Evolutionary conservation across 2,113 vertebrate genomes (phyloP), one percentile per base, ranked within the genome.

Genomic region (Falcunculus frontatus): DNA sequence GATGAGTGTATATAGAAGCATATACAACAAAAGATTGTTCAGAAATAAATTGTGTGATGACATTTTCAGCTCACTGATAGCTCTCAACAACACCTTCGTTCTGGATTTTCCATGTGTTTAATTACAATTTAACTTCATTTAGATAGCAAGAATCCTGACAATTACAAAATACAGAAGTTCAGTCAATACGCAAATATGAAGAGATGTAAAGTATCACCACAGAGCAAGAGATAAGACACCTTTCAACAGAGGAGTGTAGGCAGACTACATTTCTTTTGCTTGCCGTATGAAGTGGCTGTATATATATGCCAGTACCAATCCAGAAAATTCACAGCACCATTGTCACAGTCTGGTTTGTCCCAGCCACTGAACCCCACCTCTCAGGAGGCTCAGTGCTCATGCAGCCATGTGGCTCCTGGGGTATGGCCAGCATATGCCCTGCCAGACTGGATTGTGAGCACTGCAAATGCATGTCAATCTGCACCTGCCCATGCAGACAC

Each of bases 11-110:
- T 22, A 16, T 12, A 3, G n/a, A 57, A 52, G 7, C 30, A n/a
- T 9, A 15, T 12, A 42, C 18, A 83, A 93, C 29, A 37, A 62
- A 68, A 22, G 2, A 41, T 75, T 87, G 2, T 20, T 94, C 30
- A 63, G 35, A 72, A 50, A 82, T 33, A n/a, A 67, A 47, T 33
- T 55, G 6, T n/a, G 4, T 33, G 12, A 73, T 53, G 13, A 35
- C 9, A 19, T 65, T 32, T 78, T 39, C 18, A 62, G 7, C 12
- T 69, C 27, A 39, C 21, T 41, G 7, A 17, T 35, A 80, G 7
- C 13, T 25, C 13, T 56, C 46, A 62, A 32, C 9, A 37, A 5
- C 16, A 59, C 5, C 5, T 68, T 25, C 0, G 0, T 32, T 37
- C 7, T 35, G 27, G 32, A 50, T 50, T 65, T 86, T 57, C 33